Percentiles rank a stretch among this genome's conserved stretches.
Evolutionary conservation across 2,797 vertebrate genomes (phyloP).

Genomic region (Syngnathus rostellatus): DNA sequence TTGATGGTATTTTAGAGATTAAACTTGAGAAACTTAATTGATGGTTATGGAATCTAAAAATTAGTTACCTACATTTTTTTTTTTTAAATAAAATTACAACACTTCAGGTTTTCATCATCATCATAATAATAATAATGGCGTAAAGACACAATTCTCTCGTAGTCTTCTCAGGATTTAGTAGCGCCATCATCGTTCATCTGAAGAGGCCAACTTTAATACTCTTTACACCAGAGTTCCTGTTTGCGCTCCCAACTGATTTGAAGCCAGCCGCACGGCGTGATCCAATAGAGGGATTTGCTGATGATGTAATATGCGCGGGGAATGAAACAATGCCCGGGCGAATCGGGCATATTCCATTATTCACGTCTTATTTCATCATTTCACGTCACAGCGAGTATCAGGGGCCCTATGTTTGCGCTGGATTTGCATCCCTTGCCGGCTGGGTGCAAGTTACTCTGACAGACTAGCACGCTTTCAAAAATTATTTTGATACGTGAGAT

Average conservation of each 20-base stretch:
- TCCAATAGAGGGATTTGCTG: conserved; percentile 30
- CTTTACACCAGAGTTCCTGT: conserved; percentile 12
- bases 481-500: background rate
- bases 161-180: conserved; percentile 8
- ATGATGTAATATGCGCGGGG: conserved; percentile 41
- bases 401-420: background rate
- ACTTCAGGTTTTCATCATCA: no score
- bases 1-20: background rate
- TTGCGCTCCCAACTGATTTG: conserved; percentile 19
- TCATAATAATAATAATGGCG: background rate
- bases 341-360: conserved; percentile 39
- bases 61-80: no score
- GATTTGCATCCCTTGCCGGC: background rate
- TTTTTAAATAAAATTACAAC: no score
- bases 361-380: conserved; percentile 45
- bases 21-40: no score
- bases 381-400: conserved; percentile 24
- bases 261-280: conserved; percentile 14
- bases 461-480: no score
- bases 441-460: background rate
- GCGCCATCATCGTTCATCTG: background rate
- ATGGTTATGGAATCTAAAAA: background rate
- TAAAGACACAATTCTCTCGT: background rate
- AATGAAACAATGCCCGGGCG: conserved; percentile 16
- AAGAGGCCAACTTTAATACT: conserved; percentile 12